Base-by-base conservation (phyloP, 2,888 invertebrate species). In the Euzophera pinguis region DNA sequence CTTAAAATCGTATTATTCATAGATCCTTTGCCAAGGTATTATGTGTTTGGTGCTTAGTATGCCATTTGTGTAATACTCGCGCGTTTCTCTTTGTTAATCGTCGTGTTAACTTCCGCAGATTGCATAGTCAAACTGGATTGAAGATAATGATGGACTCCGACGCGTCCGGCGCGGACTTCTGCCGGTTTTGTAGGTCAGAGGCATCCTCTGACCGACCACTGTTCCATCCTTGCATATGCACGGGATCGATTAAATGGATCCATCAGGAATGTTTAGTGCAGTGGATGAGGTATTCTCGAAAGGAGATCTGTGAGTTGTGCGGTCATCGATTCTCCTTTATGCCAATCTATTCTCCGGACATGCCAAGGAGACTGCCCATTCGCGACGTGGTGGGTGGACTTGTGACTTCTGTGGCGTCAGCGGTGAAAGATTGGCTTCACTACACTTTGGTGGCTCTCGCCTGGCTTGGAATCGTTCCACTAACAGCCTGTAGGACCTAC, bases 261-360 rank as follows among this genome's bases (percentile, higher is more conserved):
- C 99, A 99, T 86, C 99, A 99, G 84, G 99, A 99, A 78, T 99
- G 99, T 85, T 92, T 99, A 59, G 95, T 98, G 70, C 99, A 99
- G 90, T 99, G 99, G 99, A 96, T 99, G 94, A 95, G 98, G 61
- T 99, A 99, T 83, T 99, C 98, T 58, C 94, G 98, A 65, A 99
- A 99, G 89, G 99, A 99, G 83, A 98, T 97, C 78, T 99, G 99
- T 91, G 99, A 99, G 84, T 88, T 99, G 61, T 99, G 99, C 83
- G 97, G 98, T 58, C 97, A 99, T 86, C 94, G 97, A 56, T 99
- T 99, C 85, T 97, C 98, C 3, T 99, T 99, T 76, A 98, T 98
- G 73, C 99, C 99, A 27, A 99, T 99, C 68, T 99, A 99, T 86
- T 98, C 99, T n/a, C 98, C 99, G 27, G 99, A 99, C 80, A 99